Conservation (phyloP, 2,797 vertebrate species). For the Lutjanus campechanus region DNA sequence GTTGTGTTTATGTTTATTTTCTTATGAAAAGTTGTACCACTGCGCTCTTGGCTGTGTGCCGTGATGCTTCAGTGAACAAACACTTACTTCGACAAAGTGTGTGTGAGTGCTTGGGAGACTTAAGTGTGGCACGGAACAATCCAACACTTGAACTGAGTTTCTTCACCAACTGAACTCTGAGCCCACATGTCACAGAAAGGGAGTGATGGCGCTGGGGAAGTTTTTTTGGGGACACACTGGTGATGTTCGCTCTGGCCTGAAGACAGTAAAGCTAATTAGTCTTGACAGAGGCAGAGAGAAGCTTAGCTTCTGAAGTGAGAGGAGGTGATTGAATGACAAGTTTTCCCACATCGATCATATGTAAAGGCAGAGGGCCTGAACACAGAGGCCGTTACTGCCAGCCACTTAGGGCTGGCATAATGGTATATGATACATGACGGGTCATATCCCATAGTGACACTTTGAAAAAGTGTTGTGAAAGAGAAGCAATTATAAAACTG, state of each 20-base stretch:
- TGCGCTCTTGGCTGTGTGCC: background rate
- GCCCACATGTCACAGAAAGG: background rate
- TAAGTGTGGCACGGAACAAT: slow-evolving; percentile 4
- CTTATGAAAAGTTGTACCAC: background rate
- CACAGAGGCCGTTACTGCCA: no score
- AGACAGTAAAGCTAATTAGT: background rate
- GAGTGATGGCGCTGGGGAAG: background rate
- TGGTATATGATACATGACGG: background rate
- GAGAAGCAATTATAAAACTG: background rate
- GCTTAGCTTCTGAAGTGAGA: background rate
- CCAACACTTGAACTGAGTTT: slow-evolving; percentile 2
- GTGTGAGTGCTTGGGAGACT: background rate
- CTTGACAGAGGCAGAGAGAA: background rate
- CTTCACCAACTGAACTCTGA: background rate
- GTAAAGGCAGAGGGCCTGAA: background rate
- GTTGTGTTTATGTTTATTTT: background rate
- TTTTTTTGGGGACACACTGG: background rate
- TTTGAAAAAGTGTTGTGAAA: background rate
- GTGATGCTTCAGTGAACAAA: slow-evolving; percentile 14
- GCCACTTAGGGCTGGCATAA: background rate
- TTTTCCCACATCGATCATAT: no score
- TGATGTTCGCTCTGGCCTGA: background rate
- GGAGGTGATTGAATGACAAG: background rate
- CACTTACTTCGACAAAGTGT: slow-evolving; percentile 4
- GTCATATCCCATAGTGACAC: background rate